Evolutionary conservation across 2,888 invertebrate species (phyloP), one percentile per base, ranked within the genome.

Genomic region (Penaeus monodon): DNA sequence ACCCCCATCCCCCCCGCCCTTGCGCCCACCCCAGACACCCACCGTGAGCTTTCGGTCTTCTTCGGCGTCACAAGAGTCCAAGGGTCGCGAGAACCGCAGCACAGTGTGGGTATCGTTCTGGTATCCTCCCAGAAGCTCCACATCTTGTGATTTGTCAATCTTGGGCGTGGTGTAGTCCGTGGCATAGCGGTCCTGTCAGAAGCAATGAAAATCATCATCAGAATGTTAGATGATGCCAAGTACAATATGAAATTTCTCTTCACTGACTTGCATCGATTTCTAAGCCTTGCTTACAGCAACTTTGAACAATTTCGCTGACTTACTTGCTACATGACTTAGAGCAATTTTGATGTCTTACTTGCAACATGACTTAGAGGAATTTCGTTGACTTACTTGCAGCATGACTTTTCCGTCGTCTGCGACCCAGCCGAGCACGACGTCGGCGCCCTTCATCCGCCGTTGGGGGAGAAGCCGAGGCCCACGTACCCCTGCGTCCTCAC

Each of bases 371-470:
- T 1, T 17, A 17, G 10, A 17, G 2, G 0, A 57, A 57, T 3
- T 2, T 57, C 2, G 0, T 3, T 20, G 1, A 77, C 90, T 89
- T 78, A 89, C 90, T n/a, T 96, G 94, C 27, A 90, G 63, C 33
- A 68, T 73, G 38, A 88, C 74, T 22, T 76, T 49, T 29, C 90
- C 87, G 17, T 90, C 94, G 93, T 96, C 96, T n/a, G 38, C 77
- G 91, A 97, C 96, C 97, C 97, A 97, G 88, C 96, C 97, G 92
- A 97, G 95, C 91, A 97, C 95, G 93, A 98, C 95, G 94, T 98
- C 97, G 88, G 96, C 95, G 78, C 96, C 96, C 91, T 95, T 94
- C 95, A 96, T 95, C 95, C 94, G 90, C 96, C 96, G 92, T 95
- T 95, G 84, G 94, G 94, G 90, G 96, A 96, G 92, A 97, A 96